Evolutionary conservation across 92 coral and sea anemone genomes (phyloP).

Genomic region (Bergia puertoricense): DNA sequence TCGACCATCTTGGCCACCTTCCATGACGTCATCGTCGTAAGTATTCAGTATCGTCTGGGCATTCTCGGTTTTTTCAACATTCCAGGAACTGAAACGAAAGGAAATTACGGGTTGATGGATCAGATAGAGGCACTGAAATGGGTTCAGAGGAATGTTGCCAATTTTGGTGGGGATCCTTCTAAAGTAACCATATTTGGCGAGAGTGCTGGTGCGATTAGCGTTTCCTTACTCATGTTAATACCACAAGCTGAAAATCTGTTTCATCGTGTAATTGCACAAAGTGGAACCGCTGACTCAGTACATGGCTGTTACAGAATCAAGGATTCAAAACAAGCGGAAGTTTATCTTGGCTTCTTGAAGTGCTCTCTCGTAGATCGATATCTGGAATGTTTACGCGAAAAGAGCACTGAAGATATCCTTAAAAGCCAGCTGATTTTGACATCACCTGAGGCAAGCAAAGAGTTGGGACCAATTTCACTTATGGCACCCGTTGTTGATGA

Average conservation of each 20-base stretch:
- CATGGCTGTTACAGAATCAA: neutral
- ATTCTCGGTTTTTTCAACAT: slow-evolving; percentile 70
- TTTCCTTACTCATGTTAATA: slow-evolving; percentile 37
- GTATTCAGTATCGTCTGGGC: slow-evolving; percentile 75
- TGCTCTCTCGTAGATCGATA: neutral
- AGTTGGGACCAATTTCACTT: neutral
- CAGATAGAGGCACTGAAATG: slow-evolving; percentile 61
- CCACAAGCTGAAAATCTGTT: slow-evolving; percentile 46
- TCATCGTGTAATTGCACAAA: slow-evolving; percentile 48
- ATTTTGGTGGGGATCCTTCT: slow-evolving; percentile 49
- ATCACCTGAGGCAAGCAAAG: slow-evolving; percentile 20
- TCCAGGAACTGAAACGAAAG: slow-evolving; percentile 66
- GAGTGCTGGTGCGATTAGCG: slow-evolving; percentile 44
- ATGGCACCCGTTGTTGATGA: slow-evolving; percentile 46
- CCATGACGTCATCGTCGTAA: slow-evolving; percentile 68
- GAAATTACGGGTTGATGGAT: slow-evolving; percentile 71
- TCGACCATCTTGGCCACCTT: slow-evolving; percentile 48
- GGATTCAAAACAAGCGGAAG: neutral
- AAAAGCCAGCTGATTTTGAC: neutral
- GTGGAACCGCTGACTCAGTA: slow-evolving; percentile 37
- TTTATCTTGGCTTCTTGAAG: neutral
- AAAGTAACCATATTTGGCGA: slow-evolving; percentile 51
- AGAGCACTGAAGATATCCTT: slow-evolving; percentile 13
- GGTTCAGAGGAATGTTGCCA: slow-evolving; percentile 47
- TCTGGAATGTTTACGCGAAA: slow-evolving; percentile 18